Evolutionary conservation across 2,113 vertebrate species (phyloP), one percentile per base, ranked within the genome.

Genomic region (Oreamnos americanus): DNA sequence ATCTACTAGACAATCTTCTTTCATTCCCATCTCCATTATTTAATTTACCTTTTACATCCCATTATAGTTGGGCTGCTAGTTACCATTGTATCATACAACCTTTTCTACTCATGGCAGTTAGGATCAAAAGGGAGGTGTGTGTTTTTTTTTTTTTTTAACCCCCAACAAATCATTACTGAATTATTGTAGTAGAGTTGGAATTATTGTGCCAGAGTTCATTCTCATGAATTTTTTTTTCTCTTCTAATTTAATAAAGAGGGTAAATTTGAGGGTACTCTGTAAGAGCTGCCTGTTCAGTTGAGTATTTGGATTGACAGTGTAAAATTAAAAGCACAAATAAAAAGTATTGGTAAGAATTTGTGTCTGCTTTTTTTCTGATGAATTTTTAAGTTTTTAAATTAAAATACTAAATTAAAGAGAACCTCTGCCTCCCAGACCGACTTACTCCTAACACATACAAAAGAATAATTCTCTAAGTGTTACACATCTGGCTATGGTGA

Each of bases 311-410:
- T 92, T 90, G 47, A 58, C 79, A 93, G 16, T 45, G 1, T 90
- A 95, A 97, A 95, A 85, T 76, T 71, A 83, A 92, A 87, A 96
- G n/a, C 79, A 96, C n/a, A 94, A 91, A 78, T 19, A 14, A 67
- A 84, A 96, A 93, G 13, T 82, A 62, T 74, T 95, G 28, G 25
- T 95, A 92, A 97, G 23, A 94, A 74, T 95, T 88, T 81, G 30
- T 90, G 43, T 76, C 51, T 91, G 47, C 67, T 94, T 96, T 82
- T 28, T 53, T 97, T 90, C 33, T 93, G 39, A 90, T 87, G 23
- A 92, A 76, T 95, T 97, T 96, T 90, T 96, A 49, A 53, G 74
- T 97, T 90, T 96, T 96, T 47, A 53, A 92, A 76, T 94, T 91
- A 96, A 91, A 96, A 93, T 93, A 36, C 8, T 94, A 47, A 91